Percentiles rank a stretch among this genome's conserved stretches.
phyloP scores from a whole-genome alignment of 1,140 invertebrate species.

The Saccostrea glomerata region DNA sequence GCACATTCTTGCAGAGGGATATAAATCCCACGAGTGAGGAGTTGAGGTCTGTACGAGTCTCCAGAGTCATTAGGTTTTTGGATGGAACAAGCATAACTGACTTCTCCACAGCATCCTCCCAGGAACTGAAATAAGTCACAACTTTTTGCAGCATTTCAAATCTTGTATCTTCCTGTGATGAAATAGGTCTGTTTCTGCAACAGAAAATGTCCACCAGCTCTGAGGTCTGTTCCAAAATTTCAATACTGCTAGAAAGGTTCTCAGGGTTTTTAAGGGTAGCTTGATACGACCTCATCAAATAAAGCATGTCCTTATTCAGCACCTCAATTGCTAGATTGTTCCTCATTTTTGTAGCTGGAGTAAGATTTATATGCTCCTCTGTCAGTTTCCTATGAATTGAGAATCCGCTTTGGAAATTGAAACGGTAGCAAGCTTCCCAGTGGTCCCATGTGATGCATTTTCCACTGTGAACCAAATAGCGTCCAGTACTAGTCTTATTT shows the following conservation, averaged over 20 bases:
- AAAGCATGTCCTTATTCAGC: too few relatives aligned
- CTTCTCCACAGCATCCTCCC: slow-evolving; percentile 32
- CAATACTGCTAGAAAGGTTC: background rate
- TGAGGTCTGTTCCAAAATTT: slow-evolving; percentile 39
- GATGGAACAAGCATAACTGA: background rate
- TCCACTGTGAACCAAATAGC: slow-evolving; percentile 48
- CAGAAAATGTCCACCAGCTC: slow-evolving; percentile 38
- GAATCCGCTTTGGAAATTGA: slow-evolving; percentile 47
- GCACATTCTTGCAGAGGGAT: slow-evolving; percentile 30
- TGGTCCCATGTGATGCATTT: slow-evolving; percentile 40
- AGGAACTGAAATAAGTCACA: slow-evolving; percentile 32
- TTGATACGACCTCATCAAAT: too few relatives aligned
- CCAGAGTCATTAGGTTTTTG: slow-evolving; percentile 40
- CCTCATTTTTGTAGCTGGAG: slow-evolving; percentile 58
- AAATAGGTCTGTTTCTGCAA: slow-evolving; percentile 38
- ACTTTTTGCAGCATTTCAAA: slow-evolving; percentile 28
- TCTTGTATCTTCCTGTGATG: slow-evolving; percentile 6
- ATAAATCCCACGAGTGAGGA: slow-evolving; percentile 44
- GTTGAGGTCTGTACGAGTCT: slow-evolving; percentile 43
- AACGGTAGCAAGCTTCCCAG: slow-evolving; percentile 42
- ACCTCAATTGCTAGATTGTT: slow-evolving; percentile 45
- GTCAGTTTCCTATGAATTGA: slow-evolving; percentile 48
- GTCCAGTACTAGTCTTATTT: too few relatives aligned
- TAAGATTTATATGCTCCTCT: slow-evolving; percentile 50
- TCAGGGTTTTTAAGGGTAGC: slow-evolving; percentile 44